A percentile compares a stretch with the other conserved stretches of the same genome.
phyloP scores from a whole-genome alignment of 35 echinoderm and acorn worm genomes.

The Diadema setosum region DNA sequence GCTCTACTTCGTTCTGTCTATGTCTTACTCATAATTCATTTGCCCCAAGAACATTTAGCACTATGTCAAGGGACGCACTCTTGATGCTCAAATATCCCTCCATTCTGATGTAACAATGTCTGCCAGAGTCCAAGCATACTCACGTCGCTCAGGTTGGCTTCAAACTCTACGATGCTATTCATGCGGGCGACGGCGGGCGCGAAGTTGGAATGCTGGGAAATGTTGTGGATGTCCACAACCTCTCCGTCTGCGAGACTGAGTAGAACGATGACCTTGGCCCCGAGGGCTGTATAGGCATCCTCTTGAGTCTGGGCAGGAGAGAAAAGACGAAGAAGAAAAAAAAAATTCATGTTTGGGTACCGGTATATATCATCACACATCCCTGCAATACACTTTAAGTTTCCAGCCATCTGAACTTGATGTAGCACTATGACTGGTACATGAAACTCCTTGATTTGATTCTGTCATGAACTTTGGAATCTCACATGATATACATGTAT shows the following conservation, averaged over 20 bases:
- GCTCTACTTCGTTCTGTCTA: no score
- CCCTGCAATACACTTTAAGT: background rate
- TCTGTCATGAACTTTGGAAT: no score
- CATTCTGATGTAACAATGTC: no score
- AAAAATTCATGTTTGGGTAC: background rate
- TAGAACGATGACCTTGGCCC: constrained; percentile 30
- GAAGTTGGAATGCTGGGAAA: background rate
- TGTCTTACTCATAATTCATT: no score
- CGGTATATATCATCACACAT: background rate
- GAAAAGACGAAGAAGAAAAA: background rate
- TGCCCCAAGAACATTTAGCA: no score
- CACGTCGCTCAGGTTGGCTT: constrained; percentile 55
- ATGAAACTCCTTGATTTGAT: no score
- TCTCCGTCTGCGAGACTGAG: constrained; percentile 11
- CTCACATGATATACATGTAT: background rate
- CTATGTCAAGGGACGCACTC: no score
- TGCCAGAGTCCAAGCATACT: no score
- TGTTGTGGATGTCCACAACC: background rate
- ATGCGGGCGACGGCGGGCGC: background rate
- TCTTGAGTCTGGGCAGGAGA: background rate
- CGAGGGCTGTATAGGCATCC: constrained; percentile 33
- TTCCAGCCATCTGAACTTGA: background rate
- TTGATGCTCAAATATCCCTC: no score
- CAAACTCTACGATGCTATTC: constrained; percentile 57
- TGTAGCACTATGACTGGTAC: background rate